A percentile compares a stretch with the other conserved stretches of the same genome.
Conservation (phyloP, 1,140 invertebrate species). For the Semibalanus balanoides region DNA sequence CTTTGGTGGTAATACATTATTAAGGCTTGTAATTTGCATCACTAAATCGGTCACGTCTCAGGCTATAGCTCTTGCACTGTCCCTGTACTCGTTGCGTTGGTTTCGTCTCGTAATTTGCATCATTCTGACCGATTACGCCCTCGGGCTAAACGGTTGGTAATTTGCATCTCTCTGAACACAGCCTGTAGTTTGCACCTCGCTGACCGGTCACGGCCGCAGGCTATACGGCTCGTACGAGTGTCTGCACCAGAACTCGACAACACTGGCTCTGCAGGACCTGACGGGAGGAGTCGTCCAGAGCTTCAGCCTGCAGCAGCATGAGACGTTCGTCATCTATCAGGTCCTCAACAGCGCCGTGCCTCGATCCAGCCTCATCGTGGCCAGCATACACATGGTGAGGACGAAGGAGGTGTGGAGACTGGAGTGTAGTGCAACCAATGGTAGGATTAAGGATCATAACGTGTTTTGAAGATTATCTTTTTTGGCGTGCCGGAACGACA, state of each 20-base stretch:
- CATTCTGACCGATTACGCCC: too few species aligned
- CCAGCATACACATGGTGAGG: slow-evolving; percentile 42
- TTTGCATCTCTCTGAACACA: slow-evolving; percentile 12
- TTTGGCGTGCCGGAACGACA: too few species aligned
- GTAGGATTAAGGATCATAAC: too few species aligned
- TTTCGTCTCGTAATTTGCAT: too few species aligned
- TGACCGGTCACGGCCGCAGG: slow-evolving; percentile 30
- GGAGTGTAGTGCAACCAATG: too few species aligned
- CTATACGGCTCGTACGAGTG: slow-evolving; percentile 58
- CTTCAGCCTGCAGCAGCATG: slow-evolving; percentile 45
- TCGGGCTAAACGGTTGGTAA: too few species aligned
- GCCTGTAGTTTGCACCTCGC: background rate
- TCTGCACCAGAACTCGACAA: slow-evolving; percentile 43
- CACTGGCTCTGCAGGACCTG: slow-evolving; percentile 56
- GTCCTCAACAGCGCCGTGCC: slow-evolving; percentile 54
- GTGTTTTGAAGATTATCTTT: too few species aligned
- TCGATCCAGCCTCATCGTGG: slow-evolving; percentile 52
- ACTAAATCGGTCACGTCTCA: too few species aligned
- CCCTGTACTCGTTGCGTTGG: too few species aligned
- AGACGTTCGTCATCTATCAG: slow-evolving; percentile 48
- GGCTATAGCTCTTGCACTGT: too few species aligned
- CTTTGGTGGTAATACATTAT: too few species aligned
- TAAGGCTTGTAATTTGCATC: slow-evolving; percentile 1
- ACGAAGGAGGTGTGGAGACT: too few species aligned
- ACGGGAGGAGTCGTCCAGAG: slow-evolving; percentile 64